Percentiles rank a stretch among this genome's conserved stretches.
Evolutionary conservation across 1,140 invertebrate genomes (phyloP).

Genomic region (Steinernema feltiae): DNA sequence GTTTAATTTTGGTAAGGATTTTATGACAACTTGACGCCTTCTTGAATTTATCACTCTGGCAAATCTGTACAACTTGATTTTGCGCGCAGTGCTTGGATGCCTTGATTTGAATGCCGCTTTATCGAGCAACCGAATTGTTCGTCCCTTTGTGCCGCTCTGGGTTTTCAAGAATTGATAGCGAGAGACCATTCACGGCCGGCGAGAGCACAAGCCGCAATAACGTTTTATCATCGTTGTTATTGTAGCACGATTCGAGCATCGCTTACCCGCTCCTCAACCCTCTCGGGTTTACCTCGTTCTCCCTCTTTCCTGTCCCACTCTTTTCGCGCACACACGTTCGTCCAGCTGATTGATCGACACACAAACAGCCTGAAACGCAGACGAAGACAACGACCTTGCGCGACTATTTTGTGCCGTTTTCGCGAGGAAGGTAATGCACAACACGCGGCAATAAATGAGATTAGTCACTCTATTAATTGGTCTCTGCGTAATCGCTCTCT

Average conservation of each 20-base stretch:
- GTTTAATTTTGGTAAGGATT: neutral
- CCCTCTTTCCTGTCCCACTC: neutral
- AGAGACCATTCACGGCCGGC: too few species aligned
- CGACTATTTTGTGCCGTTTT: constrained; percentile 2
- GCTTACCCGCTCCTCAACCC: too few species aligned
- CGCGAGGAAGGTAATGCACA: neutral
- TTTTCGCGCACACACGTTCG: neutral
- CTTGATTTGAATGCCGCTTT: too few species aligned
- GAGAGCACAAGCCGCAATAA: too few species aligned
- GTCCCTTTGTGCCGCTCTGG: too few species aligned
- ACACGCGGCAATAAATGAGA: neutral
- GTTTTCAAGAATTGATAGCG: too few species aligned
- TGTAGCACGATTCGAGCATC: too few species aligned
- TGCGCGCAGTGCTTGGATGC: too few species aligned
- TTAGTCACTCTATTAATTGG: neutral
- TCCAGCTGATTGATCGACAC: constrained; percentile 13
- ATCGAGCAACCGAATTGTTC: too few species aligned
- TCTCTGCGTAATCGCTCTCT: neutral
- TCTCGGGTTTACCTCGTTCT: neutral
- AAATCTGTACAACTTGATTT: too few species aligned
- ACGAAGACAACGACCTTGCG: neutral
- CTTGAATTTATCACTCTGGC: neutral
- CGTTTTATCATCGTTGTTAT: neutral
- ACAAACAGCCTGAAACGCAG: neutral
- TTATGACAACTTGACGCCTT: neutral